Base-by-base conservation (phyloP, 2,888 invertebrate genomes). In the Cosmia pyralina region DNA sequence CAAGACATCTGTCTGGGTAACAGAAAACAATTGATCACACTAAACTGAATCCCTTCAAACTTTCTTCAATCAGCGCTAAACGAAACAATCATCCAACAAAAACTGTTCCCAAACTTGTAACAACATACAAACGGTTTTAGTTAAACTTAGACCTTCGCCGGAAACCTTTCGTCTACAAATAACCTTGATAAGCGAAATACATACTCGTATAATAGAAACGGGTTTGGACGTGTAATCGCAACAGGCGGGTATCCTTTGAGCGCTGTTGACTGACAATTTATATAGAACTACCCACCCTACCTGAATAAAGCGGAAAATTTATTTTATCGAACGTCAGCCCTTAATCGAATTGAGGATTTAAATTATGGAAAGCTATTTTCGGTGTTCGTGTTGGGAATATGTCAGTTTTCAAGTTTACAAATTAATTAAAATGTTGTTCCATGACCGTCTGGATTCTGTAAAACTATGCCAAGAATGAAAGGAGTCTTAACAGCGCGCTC, bases 251-350 rank as follows among this genome's bases (percentile, higher is more conserved):
- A 67, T 77, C 79, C 73, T 68, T 70, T 65, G 77, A 70, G 66
- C 66, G 53, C 22, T 77, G 70, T 73, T 75, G 72, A 81, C 77
- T 70, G 63, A 81, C 77, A 77, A 78, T 79, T 79, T 85, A 76
- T 72, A 79, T 81, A 74, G 63, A 73, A 73, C 69, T 72, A 65
- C 71, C 75, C 28, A 50, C 74, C 72, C 65, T 64, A 70, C 78
- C 78, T 75, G 73, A 75, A 83, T 76, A 76, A 62, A 76, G 69
- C 63, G 52, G 66, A 59, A 75, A 78, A 74, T 69, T 75, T 85
- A 85, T 84, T 77, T 75, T 55, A 72, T 69, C 65, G 46, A 46
- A 69, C 66, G 69, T 72, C 75, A 70, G 69, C 44, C 66, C 53
- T 74, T 79, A 65, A 77, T 77, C 64, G 67, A 79, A 83, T 69